Conservation (phyloP, 1,140 invertebrate species). For the Anastrepha obliqua region DNA sequence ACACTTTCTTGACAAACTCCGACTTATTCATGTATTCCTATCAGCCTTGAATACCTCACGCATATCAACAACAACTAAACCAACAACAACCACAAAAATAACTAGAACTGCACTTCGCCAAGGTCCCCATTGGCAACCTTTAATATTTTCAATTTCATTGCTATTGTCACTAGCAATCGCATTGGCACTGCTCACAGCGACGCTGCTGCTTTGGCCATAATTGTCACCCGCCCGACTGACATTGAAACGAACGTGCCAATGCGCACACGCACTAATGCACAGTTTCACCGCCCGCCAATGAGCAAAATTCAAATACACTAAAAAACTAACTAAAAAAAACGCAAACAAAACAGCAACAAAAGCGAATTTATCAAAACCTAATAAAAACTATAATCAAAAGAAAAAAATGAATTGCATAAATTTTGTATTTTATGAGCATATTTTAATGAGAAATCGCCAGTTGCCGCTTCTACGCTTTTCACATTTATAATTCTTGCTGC, state of each 20-base stretch:
- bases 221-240: conserved; percentile 14
- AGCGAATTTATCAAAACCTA: not conserved
- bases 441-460: too few species aligned
- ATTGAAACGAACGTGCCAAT: conserved; percentile 13
- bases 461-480: not conserved
- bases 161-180: conserved; percentile 31
- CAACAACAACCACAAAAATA: not conserved
- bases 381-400: not conserved
- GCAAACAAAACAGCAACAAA: not conserved
- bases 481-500: not conserved
- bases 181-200: not conserved
- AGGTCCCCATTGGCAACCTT: conserved; percentile 29
- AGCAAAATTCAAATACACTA: not conserved
- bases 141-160: conserved; percentile 49
- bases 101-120: not conserved
- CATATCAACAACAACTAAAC: not conserved
- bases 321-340: not conserved
- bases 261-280: not conserved
- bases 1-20: too few species aligned
- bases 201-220: conserved; percentile 3
- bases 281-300: not conserved
- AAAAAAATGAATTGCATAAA: not conserved
- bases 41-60: not conserved
- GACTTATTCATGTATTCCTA: too few species aligned
- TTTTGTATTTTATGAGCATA: not conserved